Conservation (phyloP, 2,888 invertebrate species). For the Clepsis dumicolana region DNA sequence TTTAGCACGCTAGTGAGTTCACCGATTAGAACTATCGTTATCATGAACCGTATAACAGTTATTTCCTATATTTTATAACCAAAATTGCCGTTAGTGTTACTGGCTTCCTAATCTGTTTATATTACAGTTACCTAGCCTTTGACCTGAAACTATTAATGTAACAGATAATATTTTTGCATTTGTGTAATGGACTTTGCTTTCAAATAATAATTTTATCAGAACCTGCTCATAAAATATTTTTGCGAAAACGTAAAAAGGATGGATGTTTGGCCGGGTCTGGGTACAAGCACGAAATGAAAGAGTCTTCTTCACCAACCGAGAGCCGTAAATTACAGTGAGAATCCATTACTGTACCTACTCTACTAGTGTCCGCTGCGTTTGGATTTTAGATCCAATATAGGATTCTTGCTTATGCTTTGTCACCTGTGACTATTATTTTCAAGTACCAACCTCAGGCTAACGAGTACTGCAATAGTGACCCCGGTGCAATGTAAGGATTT, state of each 20-base stretch:
- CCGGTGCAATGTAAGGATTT: constrained; percentile 3
- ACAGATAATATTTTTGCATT: background rate
- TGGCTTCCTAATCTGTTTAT: too few relatives aligned
- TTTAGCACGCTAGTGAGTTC: too few relatives aligned
- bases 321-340: background rate
- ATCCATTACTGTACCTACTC: constrained; percentile 6
- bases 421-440: background rate
- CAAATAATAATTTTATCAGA: background rate
- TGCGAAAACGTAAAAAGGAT: background rate
- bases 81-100: too few relatives aligned
- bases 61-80: too few relatives aligned
- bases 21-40: too few relatives aligned
- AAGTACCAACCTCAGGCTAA: too few relatives aligned
- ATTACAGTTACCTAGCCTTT: too few relatives aligned
- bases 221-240: background rate
- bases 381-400: constrained; percentile 3
- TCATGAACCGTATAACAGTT: too few relatives aligned
- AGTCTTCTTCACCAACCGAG: constrained; percentile 4
- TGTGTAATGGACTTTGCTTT: background rate
- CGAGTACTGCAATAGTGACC: background rate
- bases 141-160: too few relatives aligned
- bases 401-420: background rate
- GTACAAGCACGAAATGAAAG: background rate
- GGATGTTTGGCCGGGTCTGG: background rate
- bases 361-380: background rate